These are phyloP conservation scores for Manis pentadactyla DNA, from an alignment of 2,797 vertebrate genomes.

Conservation along the genomic window DNA sequence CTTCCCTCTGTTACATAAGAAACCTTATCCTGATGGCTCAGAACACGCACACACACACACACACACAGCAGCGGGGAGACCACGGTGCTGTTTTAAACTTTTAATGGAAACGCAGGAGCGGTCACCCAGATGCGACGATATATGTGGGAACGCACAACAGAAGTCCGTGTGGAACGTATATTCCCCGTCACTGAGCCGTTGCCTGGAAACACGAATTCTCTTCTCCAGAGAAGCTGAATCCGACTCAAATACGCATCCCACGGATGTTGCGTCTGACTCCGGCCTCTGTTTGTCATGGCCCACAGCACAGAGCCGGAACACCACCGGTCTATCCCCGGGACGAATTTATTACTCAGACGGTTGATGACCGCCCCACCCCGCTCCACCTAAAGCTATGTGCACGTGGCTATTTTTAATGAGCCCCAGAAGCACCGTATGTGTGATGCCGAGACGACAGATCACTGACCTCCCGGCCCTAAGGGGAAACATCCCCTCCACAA, in stretches of 20 bases:
- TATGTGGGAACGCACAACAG: rapidly evolving
- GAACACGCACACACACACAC: rapidly evolving
- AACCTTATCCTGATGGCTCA: rapidly evolving
- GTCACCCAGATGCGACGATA: no score
- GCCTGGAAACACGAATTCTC: rapidly evolving
- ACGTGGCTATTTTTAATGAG: background rate
- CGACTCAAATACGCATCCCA: rapidly evolving
- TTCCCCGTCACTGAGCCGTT: rapidly evolving
- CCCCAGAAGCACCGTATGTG: background rate
- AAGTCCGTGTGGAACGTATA: background rate
- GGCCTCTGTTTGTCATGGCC: background rate
- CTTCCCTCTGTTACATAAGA: no score
- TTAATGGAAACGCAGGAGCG: rapidly evolving
- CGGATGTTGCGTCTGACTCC: rapidly evolving
- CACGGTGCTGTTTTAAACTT: background rate
- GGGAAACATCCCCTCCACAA: background rate
- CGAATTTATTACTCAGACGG: rapidly evolving
- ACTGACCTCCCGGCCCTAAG: background rate
- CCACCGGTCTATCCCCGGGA: no score
- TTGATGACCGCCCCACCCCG: rapidly evolving
- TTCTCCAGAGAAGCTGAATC: background rate
- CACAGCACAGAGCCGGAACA: rapidly evolving
- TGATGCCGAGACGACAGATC: background rate
- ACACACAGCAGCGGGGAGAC: background rate
- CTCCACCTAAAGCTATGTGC: background rate